phyloP scores from a whole-genome alignment of 2,113 vertebrate genomes.

The Aix galericulata region DNA sequence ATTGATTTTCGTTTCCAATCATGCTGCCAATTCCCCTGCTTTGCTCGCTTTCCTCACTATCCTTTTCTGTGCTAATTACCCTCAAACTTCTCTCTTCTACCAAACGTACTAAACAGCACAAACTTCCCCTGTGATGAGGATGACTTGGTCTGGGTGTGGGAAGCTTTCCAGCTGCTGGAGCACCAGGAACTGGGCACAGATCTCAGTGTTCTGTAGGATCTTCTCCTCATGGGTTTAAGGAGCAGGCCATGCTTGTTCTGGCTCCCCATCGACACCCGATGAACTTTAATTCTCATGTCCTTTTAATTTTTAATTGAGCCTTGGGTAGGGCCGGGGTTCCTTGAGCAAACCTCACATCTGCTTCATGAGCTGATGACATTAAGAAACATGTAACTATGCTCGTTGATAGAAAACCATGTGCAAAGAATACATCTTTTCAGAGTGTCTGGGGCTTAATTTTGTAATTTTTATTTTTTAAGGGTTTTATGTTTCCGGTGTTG shows the following conservation, averaged over 20 bases:
- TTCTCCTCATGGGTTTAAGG: neutral
- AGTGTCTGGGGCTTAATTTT: neutral
- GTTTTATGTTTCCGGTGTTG: neutral
- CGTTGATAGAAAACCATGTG: neutral
- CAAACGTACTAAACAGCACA: neutral
- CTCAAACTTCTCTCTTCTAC: neutral
- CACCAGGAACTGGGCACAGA: neutral
- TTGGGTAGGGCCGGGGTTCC: neutral
- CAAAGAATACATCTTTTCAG: neutral
- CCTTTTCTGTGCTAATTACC: neutral
- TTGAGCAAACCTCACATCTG: neutral
- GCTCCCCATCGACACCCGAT: neutral
- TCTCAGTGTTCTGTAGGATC: neutral
- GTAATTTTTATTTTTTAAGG: too few species aligned
- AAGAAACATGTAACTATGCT: neutral
- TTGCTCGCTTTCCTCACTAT: neutral
- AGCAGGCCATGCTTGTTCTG: neutral
- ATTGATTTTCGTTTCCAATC: constrained; percentile 6
- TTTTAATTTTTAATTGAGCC: neutral
- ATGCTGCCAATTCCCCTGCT: neutral
- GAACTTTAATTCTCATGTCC: too few species aligned
- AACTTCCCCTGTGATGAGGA: neutral
- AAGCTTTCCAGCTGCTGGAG: neutral
- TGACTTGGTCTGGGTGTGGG: neutral
- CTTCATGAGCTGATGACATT: neutral